Conservation (phyloP, 2,113 vertebrate species). For the Crotophaga sulcirostris region DNA sequence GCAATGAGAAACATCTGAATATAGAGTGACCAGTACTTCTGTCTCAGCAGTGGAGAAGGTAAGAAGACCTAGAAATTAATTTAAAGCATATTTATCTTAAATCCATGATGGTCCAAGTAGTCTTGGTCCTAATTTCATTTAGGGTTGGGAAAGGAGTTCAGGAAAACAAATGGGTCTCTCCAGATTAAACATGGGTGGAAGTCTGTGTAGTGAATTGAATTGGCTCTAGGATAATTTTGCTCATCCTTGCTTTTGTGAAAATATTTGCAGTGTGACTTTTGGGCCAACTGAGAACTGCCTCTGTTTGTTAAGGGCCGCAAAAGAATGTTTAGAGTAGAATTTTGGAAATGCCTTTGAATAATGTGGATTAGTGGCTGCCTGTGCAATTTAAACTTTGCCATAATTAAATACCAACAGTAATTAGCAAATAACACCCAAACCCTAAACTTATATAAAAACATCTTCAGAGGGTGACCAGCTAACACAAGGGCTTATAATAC, state of each 20-base stretch:
- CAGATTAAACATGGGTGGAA: conserved; percentile 63
- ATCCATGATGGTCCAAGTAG: neutral
- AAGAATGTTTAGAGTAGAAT: conserved; percentile 30
- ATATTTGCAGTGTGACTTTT: conserved; percentile 50
- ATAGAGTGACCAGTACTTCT: neutral
- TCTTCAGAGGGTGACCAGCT: neutral
- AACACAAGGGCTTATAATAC: neutral
- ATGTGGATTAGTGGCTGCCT: neutral
- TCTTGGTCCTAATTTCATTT: conserved; percentile 52
- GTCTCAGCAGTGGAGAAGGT: neutral
- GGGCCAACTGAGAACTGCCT: conserved; percentile 16
- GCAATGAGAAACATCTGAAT: neutral
- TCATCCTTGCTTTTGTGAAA: conserved; percentile 66
- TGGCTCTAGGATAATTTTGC: conserved; percentile 49
- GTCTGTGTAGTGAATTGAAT: conserved; percentile 20
- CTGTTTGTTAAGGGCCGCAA: conserved; percentile 45
- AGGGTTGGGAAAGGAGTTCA: conserved; percentile 28
- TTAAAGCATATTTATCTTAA: conserved; percentile 5
- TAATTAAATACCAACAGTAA: conserved; percentile 18
- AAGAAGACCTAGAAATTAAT: conserved; percentile 7
- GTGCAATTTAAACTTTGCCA: neutral
- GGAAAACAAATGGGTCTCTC: conserved; percentile 39
- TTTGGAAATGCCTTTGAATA: conserved; percentile 1
- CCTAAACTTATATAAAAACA: neutral
- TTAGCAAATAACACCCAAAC: neutral